Percentiles rank a stretch among this genome's conserved stretches.
These are phyloP conservation scores for Dasyornis broadbenti DNA, from an alignment of 2,113 vertebrate genomes.

Conservation along the genomic window DNA sequence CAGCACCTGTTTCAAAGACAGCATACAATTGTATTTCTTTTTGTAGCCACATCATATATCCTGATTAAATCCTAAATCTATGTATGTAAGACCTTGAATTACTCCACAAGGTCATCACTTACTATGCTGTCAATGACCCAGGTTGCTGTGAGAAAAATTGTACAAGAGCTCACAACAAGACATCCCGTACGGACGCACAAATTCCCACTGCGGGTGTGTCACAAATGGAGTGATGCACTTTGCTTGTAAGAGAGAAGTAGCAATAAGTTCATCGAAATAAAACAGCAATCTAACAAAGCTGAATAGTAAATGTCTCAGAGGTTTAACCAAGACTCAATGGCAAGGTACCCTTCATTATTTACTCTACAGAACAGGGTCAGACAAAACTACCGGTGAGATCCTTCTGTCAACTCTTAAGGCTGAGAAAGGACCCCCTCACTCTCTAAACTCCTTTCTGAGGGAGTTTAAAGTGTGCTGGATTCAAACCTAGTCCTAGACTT, in stretches of 20 bases:
- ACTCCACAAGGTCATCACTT: not conserved
- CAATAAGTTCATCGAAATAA: not conserved
- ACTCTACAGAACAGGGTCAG: not conserved
- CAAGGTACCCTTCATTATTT: not conserved
- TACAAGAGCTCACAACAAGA: not conserved
- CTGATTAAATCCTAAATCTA: not conserved
- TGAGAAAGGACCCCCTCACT: not conserved
- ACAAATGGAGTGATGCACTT: accelerated
- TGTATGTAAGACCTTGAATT: not conserved
- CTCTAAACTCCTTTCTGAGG: not conserved
- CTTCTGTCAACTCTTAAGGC: not conserved
- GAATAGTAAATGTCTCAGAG: not conserved
- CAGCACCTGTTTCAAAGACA: not conserved
- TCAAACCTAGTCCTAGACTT: not conserved
- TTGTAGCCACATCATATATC: not conserved
- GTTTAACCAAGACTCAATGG: not conserved
- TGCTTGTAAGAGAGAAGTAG: not conserved
- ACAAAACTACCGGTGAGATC: not conserved
- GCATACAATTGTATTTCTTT: not conserved
- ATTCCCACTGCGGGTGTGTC: accelerated
- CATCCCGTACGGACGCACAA: not conserved
- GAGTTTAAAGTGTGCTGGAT: not conserved
- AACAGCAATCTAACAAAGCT: not conserved
- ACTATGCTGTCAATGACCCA: not conserved
- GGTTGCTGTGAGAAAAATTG: not conserved